Evolutionary conservation across 2,797 vertebrate genomes (phyloP), one percentile per base, ranked within the genome.

Genomic region (Leucoraja ocellata): DNA sequence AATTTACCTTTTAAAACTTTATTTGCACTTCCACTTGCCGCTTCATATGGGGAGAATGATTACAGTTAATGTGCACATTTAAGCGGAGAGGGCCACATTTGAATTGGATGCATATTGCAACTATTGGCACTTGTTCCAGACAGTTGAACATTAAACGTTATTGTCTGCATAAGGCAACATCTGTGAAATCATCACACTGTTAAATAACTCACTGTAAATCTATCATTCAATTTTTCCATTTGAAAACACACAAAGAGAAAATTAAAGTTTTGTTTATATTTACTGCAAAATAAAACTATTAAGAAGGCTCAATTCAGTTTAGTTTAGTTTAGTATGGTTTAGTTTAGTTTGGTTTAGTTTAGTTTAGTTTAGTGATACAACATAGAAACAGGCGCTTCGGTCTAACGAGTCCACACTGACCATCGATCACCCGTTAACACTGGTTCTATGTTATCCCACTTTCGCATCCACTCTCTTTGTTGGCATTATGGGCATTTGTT

Each of bases 161-260:
- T 74, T 92, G 71, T 74, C 90, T 92, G 71, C 54, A 71, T 92
- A 71, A 28, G 25, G 90, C 90, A 92, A 54, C 90, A 92, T 92
- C 90, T 92, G 90, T 58, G 90, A 76, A 92, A 54, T 58, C 90
- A 74, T 92, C 71, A 54, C 39, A 74, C 39, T 54, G 71, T 92
- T 74, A 92, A 92, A 76, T 71, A 71, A 39, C 21, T 91, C 88
- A 71, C 65, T 91, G 88, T 39, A 91, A 39, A 71, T 73, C 10
- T 23, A 91, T 68, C 23, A 36, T 16, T 39, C 65, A 21, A 68
- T 39, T 80, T 90, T 91, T 74, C 68, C 90, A 46, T 88, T 36
- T 88, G 84, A 88, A 88, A 88, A 68, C n/a, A 68, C 21, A 46
- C 84, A 88, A 68, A 88, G 61, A 21, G 63, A 84, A 21, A 21